Conservation (phyloP, 92 coral and sea anemone species). For the Blastomussa wellsi region DNA sequence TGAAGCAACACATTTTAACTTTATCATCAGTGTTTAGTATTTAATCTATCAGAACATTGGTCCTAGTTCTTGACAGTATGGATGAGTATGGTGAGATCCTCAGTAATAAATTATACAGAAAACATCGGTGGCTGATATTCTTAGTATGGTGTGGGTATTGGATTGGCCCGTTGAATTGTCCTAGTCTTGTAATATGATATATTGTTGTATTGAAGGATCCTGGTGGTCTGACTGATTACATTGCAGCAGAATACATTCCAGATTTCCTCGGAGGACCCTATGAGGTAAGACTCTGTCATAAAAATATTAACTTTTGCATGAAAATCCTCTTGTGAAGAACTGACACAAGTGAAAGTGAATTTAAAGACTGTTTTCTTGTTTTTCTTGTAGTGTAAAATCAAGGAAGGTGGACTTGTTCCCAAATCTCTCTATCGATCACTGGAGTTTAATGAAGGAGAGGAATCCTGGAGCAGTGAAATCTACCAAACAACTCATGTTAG, state of each 20-base stretch:
- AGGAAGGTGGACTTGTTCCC: slow-evolving; percentile 93
- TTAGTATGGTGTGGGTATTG: too few relatives aligned
- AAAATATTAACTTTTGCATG: too few relatives aligned
- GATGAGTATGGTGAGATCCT: background rate
- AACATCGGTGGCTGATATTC: too few relatives aligned
- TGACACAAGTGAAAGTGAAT: background rate
- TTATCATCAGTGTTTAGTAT: too few relatives aligned
- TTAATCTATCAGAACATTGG: too few relatives aligned
- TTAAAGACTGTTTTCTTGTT: background rate
- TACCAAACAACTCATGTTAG: slow-evolving; percentile 96
- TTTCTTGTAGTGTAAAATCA: slow-evolving; percentile 77
- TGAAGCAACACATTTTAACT: background rate
- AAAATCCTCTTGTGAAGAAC: background rate
- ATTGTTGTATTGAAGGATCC: slow-evolving; percentile 63
- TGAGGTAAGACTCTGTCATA: slow-evolving; percentile 56
- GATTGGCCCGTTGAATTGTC: background rate
- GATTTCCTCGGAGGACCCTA: slow-evolving; percentile 95
- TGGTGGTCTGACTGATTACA: slow-evolving; percentile 96
- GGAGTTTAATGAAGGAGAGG: slow-evolving; percentile 87
- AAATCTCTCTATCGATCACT: slow-evolving; percentile 91
- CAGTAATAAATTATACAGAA: background rate
- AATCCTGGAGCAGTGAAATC: slow-evolving; percentile 91
- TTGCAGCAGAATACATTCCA: slow-evolving; percentile 82
- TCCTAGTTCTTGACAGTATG: too few relatives aligned
- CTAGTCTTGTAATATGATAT: background rate